Base-by-base conservation (phyloP, 2,113 vertebrate species). In the Peromyscus californicus region DNA sequence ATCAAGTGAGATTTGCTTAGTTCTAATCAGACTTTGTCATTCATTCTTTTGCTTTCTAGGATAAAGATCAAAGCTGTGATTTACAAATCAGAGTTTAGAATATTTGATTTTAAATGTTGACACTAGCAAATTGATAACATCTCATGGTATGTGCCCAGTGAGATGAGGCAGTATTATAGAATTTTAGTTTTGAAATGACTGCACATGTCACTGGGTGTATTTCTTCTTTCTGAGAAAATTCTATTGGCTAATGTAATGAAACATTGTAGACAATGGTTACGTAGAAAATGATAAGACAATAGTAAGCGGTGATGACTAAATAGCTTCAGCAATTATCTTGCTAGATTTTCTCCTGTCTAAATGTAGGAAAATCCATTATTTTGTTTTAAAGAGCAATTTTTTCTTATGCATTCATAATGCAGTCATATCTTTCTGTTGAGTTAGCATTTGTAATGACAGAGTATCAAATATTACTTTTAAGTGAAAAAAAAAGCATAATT, bases 341-440 rank as follows among this genome's bases (percentile, higher is more conserved):
- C 74, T 39, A 90, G 1, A 85, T 84, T 31, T 26, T 89, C 79
- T 7, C 2, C 0, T 91, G 7, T 96, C 1, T 87, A 89, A 85
- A 4, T 67, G 36, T 51, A 84, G 76, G 80, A 36, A 95, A 92
- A 80, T n/a, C 86, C 2, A 91, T 96, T 94, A 84, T 90, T 91
- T 93, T 70, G 65, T 74, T 97, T 98, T 79, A 83, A 93, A 63
- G 76, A 83, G 90, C 5, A 89, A 94, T 65, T 51, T 96, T 96
- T 91, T 88, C 89, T 97, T 90, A 96, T 94, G 54, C 83, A 82
- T 31, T 22, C 63, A 36, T 24, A 96, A 93, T 90, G 65, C 63
- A 96, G 57, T 76, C 93, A 72, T 39, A 75, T 75, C 29, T 95
- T 97, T 72, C 80, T 93, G 94, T 93, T 89, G 26, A 97, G 69